Base-by-base conservation (phyloP, 1,140 invertebrate species). In the Platyscapa corneri region DNA sequence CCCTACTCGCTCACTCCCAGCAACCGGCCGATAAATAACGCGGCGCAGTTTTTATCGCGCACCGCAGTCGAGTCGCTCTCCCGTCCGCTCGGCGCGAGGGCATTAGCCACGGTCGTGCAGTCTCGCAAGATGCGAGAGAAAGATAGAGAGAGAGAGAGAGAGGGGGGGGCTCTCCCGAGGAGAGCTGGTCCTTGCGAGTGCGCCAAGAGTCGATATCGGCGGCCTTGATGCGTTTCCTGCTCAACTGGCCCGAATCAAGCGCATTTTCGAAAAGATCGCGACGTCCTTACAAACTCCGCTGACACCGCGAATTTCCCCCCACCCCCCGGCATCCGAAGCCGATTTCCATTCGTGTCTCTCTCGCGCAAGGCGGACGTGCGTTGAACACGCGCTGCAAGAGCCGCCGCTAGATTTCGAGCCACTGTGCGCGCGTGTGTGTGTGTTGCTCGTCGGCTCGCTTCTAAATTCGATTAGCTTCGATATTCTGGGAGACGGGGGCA, bases 11-110 rank as follows among this genome's bases (percentile, higher is more conserved):
- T 32, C 75, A 20, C n/a, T 23, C 37, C 1, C 14, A 46, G 78
- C 14, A 37, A 49, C n/a, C 70, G 32, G 70, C 49, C 81, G 81
- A 82, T 82, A 74, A 82, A 82, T 82, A 82, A 82, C 70, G 49
- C 27, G 34, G 56, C 72, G 12, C 8, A n/a, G 30, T 82, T 80
- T 72, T 74, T 64, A 37, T 42, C 74, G 74, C 70, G 32, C 37
- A 42, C 77, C n/a, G 27, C 16, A n/a, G n/a, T 70, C 64, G n/a
- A 67, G 64, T 70, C 67, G 67, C 67, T 37, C 14, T 0, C 18
- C 34, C 67, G 67, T 34, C 18, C 67, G 16, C 67, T 70, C 3
- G 34, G 67, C 34, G 34, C 72, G 39, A 46, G 72, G 27, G 72
- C 72, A 75, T 75, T 75, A 75, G 72, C 72, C 75, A 53, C 75